Conservation (phyloP, 2,888 invertebrate genomes). For the Drosophila suboccidentalis region DNA sequence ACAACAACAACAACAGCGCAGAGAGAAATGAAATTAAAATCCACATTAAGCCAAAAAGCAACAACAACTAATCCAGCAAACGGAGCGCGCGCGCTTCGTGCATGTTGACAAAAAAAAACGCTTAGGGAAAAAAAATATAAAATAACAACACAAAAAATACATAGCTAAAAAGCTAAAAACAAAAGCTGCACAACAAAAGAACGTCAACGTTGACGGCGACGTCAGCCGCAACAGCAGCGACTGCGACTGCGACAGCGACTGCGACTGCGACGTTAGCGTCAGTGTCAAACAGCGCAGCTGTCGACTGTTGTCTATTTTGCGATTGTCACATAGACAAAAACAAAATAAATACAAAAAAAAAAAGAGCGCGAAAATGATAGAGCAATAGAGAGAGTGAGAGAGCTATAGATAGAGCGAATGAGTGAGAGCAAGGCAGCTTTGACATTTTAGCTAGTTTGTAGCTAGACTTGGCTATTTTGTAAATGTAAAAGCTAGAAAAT, state of each 20-base stretch:
- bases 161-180: slow-evolving; percentile 6
- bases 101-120: slow-evolving; percentile 46
- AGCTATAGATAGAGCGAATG: background rate
- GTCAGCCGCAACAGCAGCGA: slow-evolving; percentile 16
- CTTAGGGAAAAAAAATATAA: slow-evolving; percentile 6
- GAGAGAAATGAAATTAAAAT: slow-evolving; percentile 52
- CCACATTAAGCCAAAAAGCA: slow-evolving; percentile 58
- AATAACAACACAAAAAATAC: slow-evolving; percentile 5
- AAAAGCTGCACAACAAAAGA: slow-evolving; percentile 55
- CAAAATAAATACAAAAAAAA: slow-evolving; percentile 14
- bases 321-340: slow-evolving; percentile 47
- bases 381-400: slow-evolving; percentile 17
- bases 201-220: slow-evolving; percentile 36
- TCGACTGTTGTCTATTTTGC: slow-evolving; percentile 59
- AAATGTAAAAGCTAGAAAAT: background rate
- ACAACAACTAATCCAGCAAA: slow-evolving; percentile 56
- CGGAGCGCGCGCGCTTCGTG: slow-evolving; percentile 52
- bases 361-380: slow-evolving; percentile 23
- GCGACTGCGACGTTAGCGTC: slow-evolving; percentile 38
- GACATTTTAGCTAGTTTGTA: background rate
- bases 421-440: slow-evolving; percentile 3
- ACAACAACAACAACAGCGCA: slow-evolving; percentile 7
- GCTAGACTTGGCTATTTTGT: background rate
- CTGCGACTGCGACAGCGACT: too few relatives aligned
- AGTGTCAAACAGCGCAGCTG: slow-evolving; percentile 64